Evolutionary conservation across 1,140 invertebrate species (phyloP).

Genomic region (Neuroterus valhalla): DNA sequence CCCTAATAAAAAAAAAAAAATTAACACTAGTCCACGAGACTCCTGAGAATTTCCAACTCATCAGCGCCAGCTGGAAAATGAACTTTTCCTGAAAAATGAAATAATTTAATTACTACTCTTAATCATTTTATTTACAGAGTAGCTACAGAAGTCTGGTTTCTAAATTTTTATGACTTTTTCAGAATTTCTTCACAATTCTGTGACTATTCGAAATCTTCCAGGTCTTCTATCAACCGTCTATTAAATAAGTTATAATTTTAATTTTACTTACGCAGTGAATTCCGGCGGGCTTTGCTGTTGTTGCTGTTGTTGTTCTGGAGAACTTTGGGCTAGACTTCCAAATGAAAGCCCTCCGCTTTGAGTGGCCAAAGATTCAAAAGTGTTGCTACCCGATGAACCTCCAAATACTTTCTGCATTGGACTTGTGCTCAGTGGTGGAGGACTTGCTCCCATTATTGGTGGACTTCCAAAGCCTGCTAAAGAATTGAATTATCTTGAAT

Average conservation of each 20-base stretch:
- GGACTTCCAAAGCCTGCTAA: conserved; percentile 64
- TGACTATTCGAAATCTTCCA: too few species aligned
- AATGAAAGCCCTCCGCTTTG: conserved; percentile 68
- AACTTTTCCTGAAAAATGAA: conserved; percentile 65
- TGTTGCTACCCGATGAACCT: conserved; percentile 54
- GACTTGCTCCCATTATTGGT: conserved; percentile 54
- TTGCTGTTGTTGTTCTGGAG: conserved; percentile 58
- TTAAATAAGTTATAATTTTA: neutral
- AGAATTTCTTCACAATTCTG: too few species aligned
- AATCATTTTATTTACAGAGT: conserved; percentile 32
- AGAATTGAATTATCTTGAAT: neutral
- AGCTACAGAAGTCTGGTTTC: too few species aligned
- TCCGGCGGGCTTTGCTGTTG: conserved; percentile 47
- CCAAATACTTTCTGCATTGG: conserved; percentile 67
- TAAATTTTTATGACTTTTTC: conserved; percentile 18
- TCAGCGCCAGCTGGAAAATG: conserved; percentile 70
- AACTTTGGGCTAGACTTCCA: conserved; percentile 69
- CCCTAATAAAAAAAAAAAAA: neutral
- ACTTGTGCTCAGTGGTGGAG: conserved; percentile 51
- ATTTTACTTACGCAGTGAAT: conserved; percentile 61
- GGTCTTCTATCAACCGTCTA: too few species aligned
- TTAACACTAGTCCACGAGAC: neutral
- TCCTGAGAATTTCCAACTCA: conserved; percentile 35
- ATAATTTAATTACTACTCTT: conserved; percentile 9
- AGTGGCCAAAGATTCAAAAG: conserved; percentile 67